These are phyloP conservation scores for Muschampia plurimacula DNA, from an alignment of 2,888 invertebrate species.

Conservation along the genomic window DNA sequence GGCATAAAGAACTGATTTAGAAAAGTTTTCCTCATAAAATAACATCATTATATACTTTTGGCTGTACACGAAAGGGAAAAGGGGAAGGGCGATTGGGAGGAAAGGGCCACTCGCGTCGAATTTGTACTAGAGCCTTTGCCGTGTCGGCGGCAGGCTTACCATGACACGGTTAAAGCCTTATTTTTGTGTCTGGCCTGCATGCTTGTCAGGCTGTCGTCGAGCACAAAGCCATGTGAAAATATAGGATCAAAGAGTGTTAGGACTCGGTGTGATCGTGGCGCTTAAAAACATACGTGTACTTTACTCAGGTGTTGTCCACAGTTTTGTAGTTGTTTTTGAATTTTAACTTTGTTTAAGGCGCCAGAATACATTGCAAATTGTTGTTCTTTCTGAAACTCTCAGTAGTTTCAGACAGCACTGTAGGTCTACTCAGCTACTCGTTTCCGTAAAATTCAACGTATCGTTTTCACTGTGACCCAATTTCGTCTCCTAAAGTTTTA, in stretches of 20 bases:
- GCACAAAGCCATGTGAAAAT: slow-evolving; percentile 84
- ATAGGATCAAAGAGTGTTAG: slow-evolving; percentile 82
- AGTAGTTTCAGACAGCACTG: slow-evolving; percentile 1
- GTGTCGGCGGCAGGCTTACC: slow-evolving; percentile 82
- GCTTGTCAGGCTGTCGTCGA: slow-evolving; percentile 81
- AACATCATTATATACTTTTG: slow-evolving; percentile 27
- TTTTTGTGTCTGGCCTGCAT: slow-evolving; percentile 83
- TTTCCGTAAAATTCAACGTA: slow-evolving; percentile 10
- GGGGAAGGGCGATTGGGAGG: slow-evolving; percentile 50
- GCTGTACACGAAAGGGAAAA: slow-evolving; percentile 19
- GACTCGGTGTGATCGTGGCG: slow-evolving; percentile 63
- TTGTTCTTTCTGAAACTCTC: slow-evolving; percentile 10
- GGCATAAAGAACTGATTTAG: slow-evolving; percentile 13
- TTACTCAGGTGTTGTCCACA: slow-evolving; percentile 37
- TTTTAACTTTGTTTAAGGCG: slow-evolving; percentile 27
- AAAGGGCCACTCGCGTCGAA: slow-evolving; percentile 77
- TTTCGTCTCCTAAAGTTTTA: slow-evolving; percentile 4
- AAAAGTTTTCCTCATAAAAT: slow-evolving; percentile 32
- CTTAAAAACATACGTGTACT: slow-evolving; percentile 40
- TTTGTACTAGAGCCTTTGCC: slow-evolving; percentile 83
- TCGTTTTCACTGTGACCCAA: slow-evolving; percentile 10
- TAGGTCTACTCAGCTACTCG: background rate
- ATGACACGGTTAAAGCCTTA: slow-evolving; percentile 85
- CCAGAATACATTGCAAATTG: slow-evolving; percentile 18
- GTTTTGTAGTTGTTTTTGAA: slow-evolving; percentile 27